Evolutionary conservation across 2,113 vertebrate species (phyloP).

Genomic region (Cricetomys ansorgei): DNA sequence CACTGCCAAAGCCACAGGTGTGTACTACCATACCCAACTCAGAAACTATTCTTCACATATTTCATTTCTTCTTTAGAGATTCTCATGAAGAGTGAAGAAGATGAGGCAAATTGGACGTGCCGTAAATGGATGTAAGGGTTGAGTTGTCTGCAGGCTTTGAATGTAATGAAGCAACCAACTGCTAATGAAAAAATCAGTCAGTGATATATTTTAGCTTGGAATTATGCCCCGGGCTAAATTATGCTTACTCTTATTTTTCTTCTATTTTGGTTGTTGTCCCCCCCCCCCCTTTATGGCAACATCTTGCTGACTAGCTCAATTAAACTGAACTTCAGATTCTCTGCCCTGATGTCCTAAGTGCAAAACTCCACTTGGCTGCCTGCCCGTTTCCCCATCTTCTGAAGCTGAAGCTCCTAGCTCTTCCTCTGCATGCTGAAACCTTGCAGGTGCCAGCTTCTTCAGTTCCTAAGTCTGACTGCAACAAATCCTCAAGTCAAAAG

Average conservation of each 20-base stretch:
- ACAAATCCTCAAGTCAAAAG: not conserved
- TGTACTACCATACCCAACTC: no score
- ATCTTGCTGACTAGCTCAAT: not conserved
- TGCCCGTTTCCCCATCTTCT: not conserved
- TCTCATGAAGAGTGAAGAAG: not conserved
- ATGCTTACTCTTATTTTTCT: not conserved
- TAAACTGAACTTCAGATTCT: not conserved
- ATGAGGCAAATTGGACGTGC: not conserved
- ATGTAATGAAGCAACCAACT: not conserved
- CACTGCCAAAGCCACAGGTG: not conserved
- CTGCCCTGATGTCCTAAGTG: not conserved
- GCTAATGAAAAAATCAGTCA: not conserved
- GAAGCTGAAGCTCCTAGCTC: not conserved
- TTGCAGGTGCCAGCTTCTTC: not conserved
- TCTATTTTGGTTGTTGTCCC: not conserved
- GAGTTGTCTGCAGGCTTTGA: not conserved
- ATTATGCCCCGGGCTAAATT: not conserved
- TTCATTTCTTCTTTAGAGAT: slow-evolving; percentile 14
- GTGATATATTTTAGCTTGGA: not conserved
- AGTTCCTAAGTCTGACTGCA: not conserved
- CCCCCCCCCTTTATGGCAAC: not conserved
- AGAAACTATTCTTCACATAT: not conserved
- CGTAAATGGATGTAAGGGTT: not conserved
- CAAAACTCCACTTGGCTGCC: no score
- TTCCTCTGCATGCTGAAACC: not conserved